phyloP scores from a whole-genome alignment of 2,113 vertebrate genomes.

The Pelvicachromis taeniatus region DNA sequence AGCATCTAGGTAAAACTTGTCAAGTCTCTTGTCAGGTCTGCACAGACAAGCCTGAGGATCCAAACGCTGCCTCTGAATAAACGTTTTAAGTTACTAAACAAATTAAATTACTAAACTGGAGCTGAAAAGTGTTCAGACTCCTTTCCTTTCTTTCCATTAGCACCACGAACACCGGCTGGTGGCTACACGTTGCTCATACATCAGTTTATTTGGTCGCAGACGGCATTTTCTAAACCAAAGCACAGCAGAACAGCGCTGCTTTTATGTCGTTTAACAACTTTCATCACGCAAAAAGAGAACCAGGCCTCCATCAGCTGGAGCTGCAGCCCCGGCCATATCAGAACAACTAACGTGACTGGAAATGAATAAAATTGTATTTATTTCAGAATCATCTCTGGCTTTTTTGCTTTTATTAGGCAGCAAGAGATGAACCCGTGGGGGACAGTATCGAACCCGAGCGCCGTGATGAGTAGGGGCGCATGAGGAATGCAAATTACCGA shows the following conservation, averaged over 20 bases:
- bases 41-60: rapidly evolving
- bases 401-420: neutral
- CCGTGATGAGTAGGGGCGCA: rapidly evolving
- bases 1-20: neutral
- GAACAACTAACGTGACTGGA: neutral
- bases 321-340: neutral
- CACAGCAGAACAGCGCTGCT: neutral
- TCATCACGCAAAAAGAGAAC: neutral
- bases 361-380: neutral
- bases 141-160: neutral
- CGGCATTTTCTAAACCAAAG: neutral
- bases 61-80: neutral
- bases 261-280: neutral
- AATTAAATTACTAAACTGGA: neutral
- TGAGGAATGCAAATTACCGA: neutral
- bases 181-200: neutral
- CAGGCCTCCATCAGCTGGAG: neutral
- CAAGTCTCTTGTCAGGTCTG: neutral
- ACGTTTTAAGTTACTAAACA: neutral
- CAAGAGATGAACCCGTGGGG: neutral
- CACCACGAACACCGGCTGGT: neutral
- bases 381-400: neutral
- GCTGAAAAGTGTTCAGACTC: rapidly evolving
- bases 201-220: rapidly evolving
- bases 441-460: neutral